Evolutionary conservation across 1,140 invertebrate genomes (phyloP).

Genomic region (Penaeus chinensis): DNA sequence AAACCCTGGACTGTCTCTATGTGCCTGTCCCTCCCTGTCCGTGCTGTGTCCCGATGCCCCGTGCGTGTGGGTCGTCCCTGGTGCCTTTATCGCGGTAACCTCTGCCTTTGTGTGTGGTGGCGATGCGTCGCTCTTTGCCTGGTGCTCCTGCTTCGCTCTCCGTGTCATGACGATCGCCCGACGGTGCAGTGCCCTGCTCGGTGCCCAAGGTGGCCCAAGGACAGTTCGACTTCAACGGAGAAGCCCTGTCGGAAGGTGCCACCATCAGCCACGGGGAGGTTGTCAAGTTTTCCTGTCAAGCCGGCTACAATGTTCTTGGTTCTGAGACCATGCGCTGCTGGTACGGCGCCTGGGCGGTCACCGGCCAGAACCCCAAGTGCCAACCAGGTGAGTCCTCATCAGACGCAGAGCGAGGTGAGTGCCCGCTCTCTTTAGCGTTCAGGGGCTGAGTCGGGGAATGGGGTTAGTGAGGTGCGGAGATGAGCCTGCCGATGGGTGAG

Average conservation of each 20-base stretch:
- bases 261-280: constrained; percentile 84
- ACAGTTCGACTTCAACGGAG: constrained; percentile 78
- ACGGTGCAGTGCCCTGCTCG: constrained; percentile 76
- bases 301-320: constrained; percentile 78
- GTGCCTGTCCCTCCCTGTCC: neutral
- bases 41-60: neutral
- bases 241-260: constrained; percentile 76
- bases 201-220: constrained; percentile 76
- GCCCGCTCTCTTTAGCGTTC: no score
- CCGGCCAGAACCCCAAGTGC: constrained; percentile 79
- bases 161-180: constrained; percentile 24
- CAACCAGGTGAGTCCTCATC: constrained; percentile 73
- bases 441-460: neutral
- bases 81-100: no score
- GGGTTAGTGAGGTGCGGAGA: neutral
- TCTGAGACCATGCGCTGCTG: constrained; percentile 79
- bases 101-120: constrained; percentile 18
- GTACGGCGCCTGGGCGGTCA: constrained; percentile 82
- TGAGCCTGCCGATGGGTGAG: no score
- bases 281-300: constrained; percentile 87
- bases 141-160: neutral
- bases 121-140: neutral
- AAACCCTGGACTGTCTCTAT: no score
- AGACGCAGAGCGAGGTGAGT: no score
- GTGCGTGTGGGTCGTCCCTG: neutral